phyloP scores from a whole-genome alignment of 2,888 invertebrate species.

The Drosophila suboccidentalis region DNA sequence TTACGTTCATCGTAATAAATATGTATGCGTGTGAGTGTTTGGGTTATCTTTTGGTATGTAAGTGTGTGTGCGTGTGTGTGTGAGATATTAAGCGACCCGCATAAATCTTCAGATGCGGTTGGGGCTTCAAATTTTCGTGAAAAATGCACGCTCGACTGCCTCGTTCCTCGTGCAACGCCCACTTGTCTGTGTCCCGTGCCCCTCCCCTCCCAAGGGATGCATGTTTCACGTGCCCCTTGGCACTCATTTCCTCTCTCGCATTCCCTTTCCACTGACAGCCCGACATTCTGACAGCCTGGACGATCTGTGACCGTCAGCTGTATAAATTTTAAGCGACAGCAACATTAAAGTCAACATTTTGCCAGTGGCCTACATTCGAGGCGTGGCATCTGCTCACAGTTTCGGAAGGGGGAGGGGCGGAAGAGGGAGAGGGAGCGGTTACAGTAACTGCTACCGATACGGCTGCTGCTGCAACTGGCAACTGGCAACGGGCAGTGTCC shows the following conservation, averaged over 20 bases:
- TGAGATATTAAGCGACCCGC: constrained; percentile 63
- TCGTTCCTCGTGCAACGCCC: constrained; percentile 32
- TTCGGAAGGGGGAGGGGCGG: neutral
- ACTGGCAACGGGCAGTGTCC: constrained; percentile 27
- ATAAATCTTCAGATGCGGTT: constrained; percentile 67
- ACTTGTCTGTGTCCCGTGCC: constrained; percentile 13
- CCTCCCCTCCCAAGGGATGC: constrained; percentile 26
- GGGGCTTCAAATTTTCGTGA: constrained; percentile 45
- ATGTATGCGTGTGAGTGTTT: constrained; percentile 7
- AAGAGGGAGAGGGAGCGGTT: constrained; percentile 5
- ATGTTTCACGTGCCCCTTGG: neutral
- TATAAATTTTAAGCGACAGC: constrained; percentile 77
- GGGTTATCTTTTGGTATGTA: constrained; percentile 10
- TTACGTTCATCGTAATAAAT: constrained; percentile 53
- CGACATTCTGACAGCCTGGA: constrained; percentile 55
- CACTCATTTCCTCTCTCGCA: neutral
- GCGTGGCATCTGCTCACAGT: constrained; percentile 13
- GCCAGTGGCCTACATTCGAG: constrained; percentile 76
- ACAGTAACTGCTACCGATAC: constrained; percentile 19
- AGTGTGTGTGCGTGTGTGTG: constrained; percentile 18
- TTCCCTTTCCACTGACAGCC: constrained; percentile 20
- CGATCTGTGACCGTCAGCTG: constrained; percentile 71
- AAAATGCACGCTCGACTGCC: constrained; percentile 56
- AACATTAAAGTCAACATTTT: constrained; percentile 82
- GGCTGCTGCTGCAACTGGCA: constrained; percentile 14